Conservation (phyloP, 2,888 invertebrate species). For the Epirrhoe alternata region DNA sequence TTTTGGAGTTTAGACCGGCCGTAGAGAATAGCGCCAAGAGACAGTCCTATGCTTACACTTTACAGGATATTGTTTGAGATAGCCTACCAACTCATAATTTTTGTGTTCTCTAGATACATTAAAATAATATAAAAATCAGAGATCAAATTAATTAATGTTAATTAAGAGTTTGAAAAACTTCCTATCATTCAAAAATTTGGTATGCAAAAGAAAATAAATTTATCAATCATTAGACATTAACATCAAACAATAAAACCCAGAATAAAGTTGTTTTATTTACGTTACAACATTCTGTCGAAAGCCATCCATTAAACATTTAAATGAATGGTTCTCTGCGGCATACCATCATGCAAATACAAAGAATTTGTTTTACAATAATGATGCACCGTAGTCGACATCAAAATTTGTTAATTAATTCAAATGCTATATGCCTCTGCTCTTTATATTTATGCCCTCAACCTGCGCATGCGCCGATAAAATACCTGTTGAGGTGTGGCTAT, state of each 20-base stretch:
- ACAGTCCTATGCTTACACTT: too few relatives aligned
- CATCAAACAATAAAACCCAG: conserved; percentile 28
- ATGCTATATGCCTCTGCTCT: conserved; percentile 73
- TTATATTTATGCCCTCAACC: conserved; percentile 77
- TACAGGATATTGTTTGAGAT: too few relatives aligned
- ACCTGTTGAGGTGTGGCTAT: conserved; percentile 53
- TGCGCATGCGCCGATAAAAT: conserved; percentile 79
- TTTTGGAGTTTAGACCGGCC: too few relatives aligned
- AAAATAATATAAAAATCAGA: too few relatives aligned
- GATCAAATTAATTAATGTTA: too few relatives aligned
- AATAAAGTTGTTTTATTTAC: conserved; percentile 42
- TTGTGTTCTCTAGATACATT: too few relatives aligned
- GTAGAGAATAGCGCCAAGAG: too few relatives aligned
- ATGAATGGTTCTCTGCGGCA: conserved; percentile 48
- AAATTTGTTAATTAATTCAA: conserved; percentile 81
- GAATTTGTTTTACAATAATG: conserved; percentile 74
- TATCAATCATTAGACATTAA: conserved; percentile 17
- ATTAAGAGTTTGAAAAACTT: too few relatives aligned
- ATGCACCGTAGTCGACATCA: conserved; percentile 66
- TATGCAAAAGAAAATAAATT: conserved; percentile 17
- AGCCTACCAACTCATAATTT: too few relatives aligned
- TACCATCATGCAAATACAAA: conserved; percentile 56
- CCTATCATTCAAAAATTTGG: conserved; percentile 6
- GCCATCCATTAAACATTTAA: conserved; percentile 38
- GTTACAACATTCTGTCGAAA: conserved; percentile 37